Percentiles rank a stretch among this genome's conserved stretches.
phyloP scores from a whole-genome alignment of 2,113 vertebrate species.

The Odontesthes bonariensis region DNA sequence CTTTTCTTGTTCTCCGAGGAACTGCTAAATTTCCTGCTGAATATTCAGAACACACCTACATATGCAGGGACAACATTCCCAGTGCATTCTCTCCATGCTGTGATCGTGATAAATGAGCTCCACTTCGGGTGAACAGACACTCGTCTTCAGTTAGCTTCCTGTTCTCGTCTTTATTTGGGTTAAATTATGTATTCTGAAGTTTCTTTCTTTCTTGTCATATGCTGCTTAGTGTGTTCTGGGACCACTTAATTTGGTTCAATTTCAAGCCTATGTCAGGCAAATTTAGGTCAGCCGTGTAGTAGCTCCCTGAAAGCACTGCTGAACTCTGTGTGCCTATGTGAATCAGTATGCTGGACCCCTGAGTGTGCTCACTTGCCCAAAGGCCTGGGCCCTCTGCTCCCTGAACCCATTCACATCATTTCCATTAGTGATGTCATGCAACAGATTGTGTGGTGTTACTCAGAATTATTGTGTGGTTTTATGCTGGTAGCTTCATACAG shows the following conservation, averaged over 20 bases:
- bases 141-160: conserved; percentile 57
- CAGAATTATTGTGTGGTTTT: conserved; percentile 64
- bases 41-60: conserved; percentile 20
- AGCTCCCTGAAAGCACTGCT: conserved; percentile 51
- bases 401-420: conserved; percentile 25
- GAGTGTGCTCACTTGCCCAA: conserved; percentile 21
- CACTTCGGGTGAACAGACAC: conserved; percentile 53
- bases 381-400: conserved; percentile 5
- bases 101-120: conserved; percentile 55
- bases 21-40: conserved; percentile 36
- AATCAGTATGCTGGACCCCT: conserved; percentile 7
- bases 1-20: conserved; percentile 31
- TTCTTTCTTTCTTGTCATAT: conserved; percentile 25
- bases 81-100: conserved; percentile 6
- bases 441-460: conserved; percentile 60
- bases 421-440: conserved; percentile 41
- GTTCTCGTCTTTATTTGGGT: conserved; percentile 66
- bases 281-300: conserved; percentile 72
- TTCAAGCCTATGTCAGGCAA: conserved; percentile 62
- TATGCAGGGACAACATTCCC: not conserved
- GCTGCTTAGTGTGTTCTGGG: conserved; percentile 62
- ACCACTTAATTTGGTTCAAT: conserved; percentile 66
- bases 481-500: conserved; percentile 54
- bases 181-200: conserved; percentile 69
- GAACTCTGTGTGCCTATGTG: conserved; percentile 22